Base-by-base conservation (phyloP, 2,797 vertebrate species). In the Mormyrus hasselquistii region DNA sequence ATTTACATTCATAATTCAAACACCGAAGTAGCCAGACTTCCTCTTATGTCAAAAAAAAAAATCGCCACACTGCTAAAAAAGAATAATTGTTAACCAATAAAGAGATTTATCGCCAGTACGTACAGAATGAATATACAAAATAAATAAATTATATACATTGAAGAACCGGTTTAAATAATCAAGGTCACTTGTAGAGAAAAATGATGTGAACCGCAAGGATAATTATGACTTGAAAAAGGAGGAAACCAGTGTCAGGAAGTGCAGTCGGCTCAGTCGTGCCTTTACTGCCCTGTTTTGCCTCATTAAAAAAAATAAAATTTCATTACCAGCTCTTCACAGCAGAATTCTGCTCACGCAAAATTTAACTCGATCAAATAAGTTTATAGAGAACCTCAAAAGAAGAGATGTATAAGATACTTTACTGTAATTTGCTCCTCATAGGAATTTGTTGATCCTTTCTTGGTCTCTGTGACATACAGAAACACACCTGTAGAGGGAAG, bases 1-100 rank as follows among this genome's bases (percentile, higher is more conserved):
- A 86, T 86, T 86, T 86, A 86, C 85, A 55, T 86, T 86, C 85
- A 86, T 86, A 86, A 86, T 57, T 86, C 52, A 52, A 38, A 55
- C 14, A 55, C 50, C 19, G 38, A 86, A 55, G 52, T 38, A 14
- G 85, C 38, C 50, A n/a, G 47, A 84, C 47, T 84, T 50, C 22
- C 41, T 84, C 19, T 84, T 84, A 41, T 25, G 41, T 84, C 38
- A n/a, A 83, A 49, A 84, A 50, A 49, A 7, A 10, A 2, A 47
- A 41, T 22, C 8, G 12, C 29, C 65, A 69, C 29, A 34, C 49
- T n/a, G 16, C 14, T 79, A 41, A 83, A 44, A 34, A 49, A 83
- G 41, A 83, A 12, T 83, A 83, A 49, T 22, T 25, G 47, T 83
- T 22, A 49, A 84, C 41, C n/a, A 84, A 84, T 44, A 79, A 19